Conservation (phyloP, 2,797 vertebrate species). For the Platalea minor region DNA sequence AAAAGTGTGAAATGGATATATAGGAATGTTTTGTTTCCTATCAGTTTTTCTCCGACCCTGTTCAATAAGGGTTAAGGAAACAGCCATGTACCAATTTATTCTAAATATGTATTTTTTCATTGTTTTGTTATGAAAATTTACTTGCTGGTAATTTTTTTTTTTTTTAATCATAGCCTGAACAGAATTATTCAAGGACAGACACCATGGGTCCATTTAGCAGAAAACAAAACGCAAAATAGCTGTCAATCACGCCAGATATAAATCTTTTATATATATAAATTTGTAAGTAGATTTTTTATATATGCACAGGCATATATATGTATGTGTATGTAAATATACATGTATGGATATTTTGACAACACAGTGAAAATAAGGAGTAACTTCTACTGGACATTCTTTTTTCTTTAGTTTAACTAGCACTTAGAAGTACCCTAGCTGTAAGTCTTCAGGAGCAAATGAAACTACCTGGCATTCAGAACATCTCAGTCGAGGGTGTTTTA, state of each 20-base stretch:
- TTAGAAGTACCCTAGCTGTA: neutral
- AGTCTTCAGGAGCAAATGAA: neutral
- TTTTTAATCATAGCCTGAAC: neutral
- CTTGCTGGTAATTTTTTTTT: neutral
- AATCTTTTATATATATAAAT: neutral
- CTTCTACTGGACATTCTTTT: neutral
- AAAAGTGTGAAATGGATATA: neutral
- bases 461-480: neutral
- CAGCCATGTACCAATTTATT: neutral
- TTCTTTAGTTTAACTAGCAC: neutral
- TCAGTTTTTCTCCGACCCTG: neutral
- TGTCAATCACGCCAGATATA: neutral
- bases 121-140: neutral
- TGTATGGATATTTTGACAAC: neutral
- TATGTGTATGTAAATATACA: neutral
- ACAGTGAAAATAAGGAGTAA: neutral
- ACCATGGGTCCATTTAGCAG: neutral
- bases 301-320: neutral
- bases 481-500: neutral
- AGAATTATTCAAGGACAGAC: neutral
- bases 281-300: neutral
- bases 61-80: neutral
- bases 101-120: neutral
- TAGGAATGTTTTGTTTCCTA: neutral
- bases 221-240: neutral